Evolutionary conservation across 1,140 invertebrate genomes (phyloP), one percentile per base, ranked within the genome.

Genomic region (Doryteuthis pealeii): DNA sequence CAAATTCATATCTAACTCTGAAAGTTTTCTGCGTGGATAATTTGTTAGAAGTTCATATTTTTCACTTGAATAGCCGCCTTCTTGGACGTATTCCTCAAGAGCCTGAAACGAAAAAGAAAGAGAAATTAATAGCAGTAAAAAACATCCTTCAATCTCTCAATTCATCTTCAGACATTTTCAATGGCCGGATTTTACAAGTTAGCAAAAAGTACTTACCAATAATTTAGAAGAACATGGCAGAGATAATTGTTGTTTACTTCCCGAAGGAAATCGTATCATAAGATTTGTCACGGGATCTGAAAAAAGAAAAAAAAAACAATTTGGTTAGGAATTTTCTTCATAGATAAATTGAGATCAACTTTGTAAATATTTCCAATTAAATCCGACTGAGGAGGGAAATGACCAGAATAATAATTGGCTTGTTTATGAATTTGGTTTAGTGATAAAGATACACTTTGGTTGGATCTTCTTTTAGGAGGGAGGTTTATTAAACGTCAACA

Each of bases 41-140:
- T 89, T 89, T 74, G 89, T 89, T 4, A 90, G 85, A 33, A 90
- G 81, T 82, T 90, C 89, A 80, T 87, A 89, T n/a, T 84, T 80
- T 49, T 88, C 85, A 70, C 79, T 81, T 45, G 79, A 75, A 76
- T 82, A 90, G 10, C 89, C 89, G 77, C 87, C 80, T 69, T 83
- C 81, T 49, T 75, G 76, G 32, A 88, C 82, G 79, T 82, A 89
- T 32, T 85, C 74, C 32, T 87, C 79, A 68, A 90, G 76, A 66
- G 89, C 88, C 87, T 90, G 80, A 28, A 87, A 82, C 68, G 68
- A 70, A 68, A 31, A 68, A 10, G 5, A 62, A 62, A 62, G 6
- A 68, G 66, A 68, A 31, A 31, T 66, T 2, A 66, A 0, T 1
- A 66, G 0, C 65, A 26, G 26, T 66, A 66, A 49, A 49, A 49